These are phyloP conservation scores for Tragelaphus scriptus DNA, from an alignment of 2,113 vertebrate species.

Conservation along the genomic window DNA sequence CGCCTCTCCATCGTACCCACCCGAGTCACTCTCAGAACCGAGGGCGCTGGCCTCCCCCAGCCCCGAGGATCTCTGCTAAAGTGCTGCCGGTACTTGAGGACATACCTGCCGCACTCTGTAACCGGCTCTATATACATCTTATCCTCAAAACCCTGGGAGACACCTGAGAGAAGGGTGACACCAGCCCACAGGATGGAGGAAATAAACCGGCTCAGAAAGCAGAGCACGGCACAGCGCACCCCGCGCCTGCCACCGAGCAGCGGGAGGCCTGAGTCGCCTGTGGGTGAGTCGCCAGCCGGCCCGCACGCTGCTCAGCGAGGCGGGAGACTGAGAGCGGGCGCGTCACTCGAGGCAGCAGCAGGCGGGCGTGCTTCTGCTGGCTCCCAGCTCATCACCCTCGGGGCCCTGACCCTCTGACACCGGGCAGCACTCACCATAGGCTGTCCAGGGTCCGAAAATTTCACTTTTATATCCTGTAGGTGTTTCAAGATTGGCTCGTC, in stretches of 20 bases:
- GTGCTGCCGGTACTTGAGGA: neutral
- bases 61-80: neutral
- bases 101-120: accelerated
- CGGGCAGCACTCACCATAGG: constrained; percentile 89
- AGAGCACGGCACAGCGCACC: accelerated
- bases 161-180: accelerated
- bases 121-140: accelerated
- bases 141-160: neutral
- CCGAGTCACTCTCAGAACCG: neutral
- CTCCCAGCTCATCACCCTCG: neutral
- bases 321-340: neutral
- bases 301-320: accelerated
- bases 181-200: neutral
- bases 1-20: accelerated
- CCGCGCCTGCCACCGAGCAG: accelerated
- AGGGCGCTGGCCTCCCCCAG: neutral
- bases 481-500: constrained; percentile 98
- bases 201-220: neutral
- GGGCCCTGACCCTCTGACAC: neutral
- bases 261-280: accelerated
- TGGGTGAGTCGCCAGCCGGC: neutral
- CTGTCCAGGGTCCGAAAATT: constrained; percentile 94
- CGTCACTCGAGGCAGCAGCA: neutral
- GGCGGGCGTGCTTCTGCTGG: accelerated
- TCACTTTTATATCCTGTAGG: constrained; percentile 96